phyloP scores from a whole-genome alignment of 2,113 vertebrate species.

The Campylomormyrus numenius region DNA sequence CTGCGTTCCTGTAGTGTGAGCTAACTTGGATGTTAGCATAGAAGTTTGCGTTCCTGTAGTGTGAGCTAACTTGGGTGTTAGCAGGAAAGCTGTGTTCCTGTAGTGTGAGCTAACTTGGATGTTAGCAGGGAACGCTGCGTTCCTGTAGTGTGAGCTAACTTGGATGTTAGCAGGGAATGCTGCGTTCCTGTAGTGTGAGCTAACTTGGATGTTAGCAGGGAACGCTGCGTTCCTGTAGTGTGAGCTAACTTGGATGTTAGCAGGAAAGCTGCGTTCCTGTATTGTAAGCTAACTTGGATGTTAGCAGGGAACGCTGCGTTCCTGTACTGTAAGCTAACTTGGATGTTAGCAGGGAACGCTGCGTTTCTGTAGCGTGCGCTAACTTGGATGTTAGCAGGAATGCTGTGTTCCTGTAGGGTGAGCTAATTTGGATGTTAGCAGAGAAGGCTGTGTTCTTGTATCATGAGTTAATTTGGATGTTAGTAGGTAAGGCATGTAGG shows the following conservation, averaged over 20 bases:
- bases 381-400: not conserved
- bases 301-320: no score
- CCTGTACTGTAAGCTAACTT: no score
- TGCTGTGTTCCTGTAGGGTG: not conserved
- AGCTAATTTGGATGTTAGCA: not conserved
- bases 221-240: no score
- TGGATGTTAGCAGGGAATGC: not conserved
- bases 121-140: no score
- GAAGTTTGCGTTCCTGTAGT: no score
- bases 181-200: not conserved
- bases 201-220: not conserved
- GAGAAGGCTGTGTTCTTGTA: not conserved
- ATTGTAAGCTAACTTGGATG: no score
- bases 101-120: not conserved
- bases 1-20: not conserved
- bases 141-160: not conserved
- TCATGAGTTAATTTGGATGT: not conserved
- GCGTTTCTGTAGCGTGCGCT: not conserved
- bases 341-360: not conserved
- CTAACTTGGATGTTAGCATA: not conserved
- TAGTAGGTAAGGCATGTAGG: not conserved
- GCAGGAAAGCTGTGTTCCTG: not conserved
- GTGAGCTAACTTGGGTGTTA: not conserved
- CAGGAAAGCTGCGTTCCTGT: no score
- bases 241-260: no score